phyloP scores from a whole-genome alignment of 2,113 vertebrate genomes.

The Theropithecus gelada region DNA sequence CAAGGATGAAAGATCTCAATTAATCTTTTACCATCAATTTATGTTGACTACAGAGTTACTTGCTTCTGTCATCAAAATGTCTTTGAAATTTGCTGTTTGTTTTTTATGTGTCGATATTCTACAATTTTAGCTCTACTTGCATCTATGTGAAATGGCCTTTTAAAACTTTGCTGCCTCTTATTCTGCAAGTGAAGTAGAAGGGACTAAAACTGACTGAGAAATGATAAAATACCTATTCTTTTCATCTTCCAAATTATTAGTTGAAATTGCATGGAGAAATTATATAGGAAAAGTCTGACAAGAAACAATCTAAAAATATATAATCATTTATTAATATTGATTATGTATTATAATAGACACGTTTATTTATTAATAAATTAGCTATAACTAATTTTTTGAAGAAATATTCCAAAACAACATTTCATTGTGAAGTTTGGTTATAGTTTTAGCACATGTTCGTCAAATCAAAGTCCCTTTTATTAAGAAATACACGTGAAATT shows the following conservation, averaged over 20 bases:
- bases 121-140: conserved; percentile 94
- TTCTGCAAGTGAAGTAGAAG: conserved; percentile 94
- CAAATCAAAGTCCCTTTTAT: conserved; percentile 8
- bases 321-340: conserved; percentile 13
- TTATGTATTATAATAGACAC: no score
- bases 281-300: background rate
- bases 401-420: background rate
- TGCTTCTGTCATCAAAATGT: conserved; percentile 94
- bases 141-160: conserved; percentile 92
- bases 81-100: conserved; percentile 93
- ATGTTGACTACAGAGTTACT: conserved; percentile 91
- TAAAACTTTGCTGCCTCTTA: conserved; percentile 92
- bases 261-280: conserved; percentile 41
- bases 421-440: background rate
- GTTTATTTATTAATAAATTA: no score
- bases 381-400: conserved; percentile 50
- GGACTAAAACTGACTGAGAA: conserved; percentile 86
- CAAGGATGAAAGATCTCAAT: conserved; percentile 90
- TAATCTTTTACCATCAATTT: conserved; percentile 88
- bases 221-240: background rate
- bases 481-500: background rate
- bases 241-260: conserved; percentile 40
- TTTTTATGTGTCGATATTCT: conserved; percentile 94
- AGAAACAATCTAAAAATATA: conserved; percentile 23
- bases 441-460: background rate